These are phyloP conservation scores for Tenrec ecaudatus DNA, from an alignment of 2,113 vertebrate genomes.

Conservation along the genomic window DNA sequence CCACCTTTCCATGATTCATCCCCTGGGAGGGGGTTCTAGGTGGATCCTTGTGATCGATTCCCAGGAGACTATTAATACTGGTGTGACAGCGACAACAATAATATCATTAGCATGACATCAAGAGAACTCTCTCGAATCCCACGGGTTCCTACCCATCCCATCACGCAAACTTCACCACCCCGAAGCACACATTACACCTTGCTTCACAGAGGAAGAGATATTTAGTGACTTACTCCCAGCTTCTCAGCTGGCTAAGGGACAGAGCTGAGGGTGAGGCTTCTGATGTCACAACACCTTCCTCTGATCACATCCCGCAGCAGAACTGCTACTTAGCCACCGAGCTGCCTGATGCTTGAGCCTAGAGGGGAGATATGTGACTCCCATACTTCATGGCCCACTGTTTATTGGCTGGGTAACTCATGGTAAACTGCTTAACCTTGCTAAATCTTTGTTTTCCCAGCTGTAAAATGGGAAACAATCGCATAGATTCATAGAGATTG, in stretches of 20 bases:
- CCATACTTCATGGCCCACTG: not conserved
- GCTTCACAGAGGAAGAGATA: not conserved
- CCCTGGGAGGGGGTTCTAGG: no score
- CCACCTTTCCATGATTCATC: no score
- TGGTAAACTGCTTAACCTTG: not conserved
- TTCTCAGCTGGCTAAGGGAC: not conserved
- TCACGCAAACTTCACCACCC: not conserved
- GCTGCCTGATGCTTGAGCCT: no score
- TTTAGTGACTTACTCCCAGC: not conserved
- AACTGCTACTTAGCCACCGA: not conserved
- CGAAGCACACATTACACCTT: not conserved
- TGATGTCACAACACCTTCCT: not conserved
- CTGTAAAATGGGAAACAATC: constrained; percentile 9
- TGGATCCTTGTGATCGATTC: not conserved
- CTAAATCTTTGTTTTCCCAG: not conserved
- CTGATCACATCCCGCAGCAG: no score
- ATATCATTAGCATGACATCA: not conserved
- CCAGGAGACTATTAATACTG: not conserved
- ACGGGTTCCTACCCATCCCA: not conserved
- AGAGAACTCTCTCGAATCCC: not conserved
- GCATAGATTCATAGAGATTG: not conserved
- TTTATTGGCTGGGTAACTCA: not conserved
- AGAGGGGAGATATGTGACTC: no score
- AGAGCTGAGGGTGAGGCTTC: not conserved
- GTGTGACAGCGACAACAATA: not conserved